Percentiles rank a stretch among this genome's conserved stretches.
Evolutionary conservation across 2,113 vertebrate genomes (phyloP).

Genomic region (Stegastes partitus): DNA sequence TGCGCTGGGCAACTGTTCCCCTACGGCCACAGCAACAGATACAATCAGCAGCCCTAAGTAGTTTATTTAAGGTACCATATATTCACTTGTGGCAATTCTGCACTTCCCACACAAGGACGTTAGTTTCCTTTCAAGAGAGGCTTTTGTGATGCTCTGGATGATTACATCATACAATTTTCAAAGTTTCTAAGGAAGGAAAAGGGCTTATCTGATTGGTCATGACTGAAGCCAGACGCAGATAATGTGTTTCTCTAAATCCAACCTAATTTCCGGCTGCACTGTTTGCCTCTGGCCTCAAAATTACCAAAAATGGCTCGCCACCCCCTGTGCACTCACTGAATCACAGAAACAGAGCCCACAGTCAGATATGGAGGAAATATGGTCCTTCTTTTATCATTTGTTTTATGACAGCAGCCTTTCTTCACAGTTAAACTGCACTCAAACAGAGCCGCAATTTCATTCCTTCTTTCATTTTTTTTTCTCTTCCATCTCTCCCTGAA

Average conservation of each 20-base stretch:
- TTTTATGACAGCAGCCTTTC: constrained; percentile 62
- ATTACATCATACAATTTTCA: constrained; percentile 61
- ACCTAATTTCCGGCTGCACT: constrained; percentile 67
- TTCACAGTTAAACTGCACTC: constrained; percentile 43
- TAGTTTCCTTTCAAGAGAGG: constrained; percentile 53
- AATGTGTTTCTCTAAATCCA: constrained; percentile 74
- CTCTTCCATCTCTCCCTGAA: constrained; percentile 17
- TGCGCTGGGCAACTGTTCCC: constrained; percentile 57
- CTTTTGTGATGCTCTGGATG: constrained; percentile 51
- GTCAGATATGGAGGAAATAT: constrained; percentile 41
- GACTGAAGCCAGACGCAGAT: constrained; percentile 68
- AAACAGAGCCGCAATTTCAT: constrained; percentile 16
- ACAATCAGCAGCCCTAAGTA: constrained; percentile 58
- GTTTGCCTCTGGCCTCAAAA: constrained; percentile 62
- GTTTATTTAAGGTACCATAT: constrained; percentile 70
- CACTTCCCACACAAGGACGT: constrained; percentile 58
- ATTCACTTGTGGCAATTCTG: constrained; percentile 57
- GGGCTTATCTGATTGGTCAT: constrained; percentile 66
- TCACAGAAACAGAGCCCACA: constrained; percentile 39
- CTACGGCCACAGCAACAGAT: constrained; percentile 59
- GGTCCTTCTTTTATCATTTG: constrained; percentile 52
- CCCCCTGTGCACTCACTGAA: constrained; percentile 45
- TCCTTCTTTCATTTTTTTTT: neutral
- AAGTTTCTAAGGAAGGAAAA: constrained; percentile 65
- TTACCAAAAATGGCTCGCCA: constrained; percentile 57